Conservation (phyloP, 2,888 invertebrate species). For the Slavum lentiscoides region DNA sequence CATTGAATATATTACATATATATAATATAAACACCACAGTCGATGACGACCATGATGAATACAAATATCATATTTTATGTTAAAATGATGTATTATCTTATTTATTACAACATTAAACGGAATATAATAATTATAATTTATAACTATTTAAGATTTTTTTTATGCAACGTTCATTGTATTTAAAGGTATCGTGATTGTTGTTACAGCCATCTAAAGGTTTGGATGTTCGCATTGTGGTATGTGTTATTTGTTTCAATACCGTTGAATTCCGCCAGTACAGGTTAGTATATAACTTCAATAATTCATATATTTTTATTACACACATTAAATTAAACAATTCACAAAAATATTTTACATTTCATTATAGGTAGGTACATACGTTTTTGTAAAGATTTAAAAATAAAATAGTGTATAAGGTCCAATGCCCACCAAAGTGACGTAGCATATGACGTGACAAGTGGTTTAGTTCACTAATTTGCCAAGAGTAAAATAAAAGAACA, state of each 20-base stretch:
- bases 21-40: not conserved
- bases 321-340: not conserved
- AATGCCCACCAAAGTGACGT: no score
- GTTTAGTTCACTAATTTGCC: no score
- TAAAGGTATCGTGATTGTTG: slow-evolving; percentile 3
- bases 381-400: no score
- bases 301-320: slow-evolving; percentile 1
- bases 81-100: slow-evolving; percentile 12
- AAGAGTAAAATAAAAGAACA: no score
- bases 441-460: no score
- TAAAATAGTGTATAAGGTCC: no score
- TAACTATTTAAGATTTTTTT: not conserved
- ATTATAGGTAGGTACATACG: no score
- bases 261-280: not conserved
- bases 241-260: slow-evolving; percentile 5
- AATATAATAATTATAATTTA: slow-evolving; percentile 3
- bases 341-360: not conserved
- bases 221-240: slow-evolving; percentile 30
- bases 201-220: slow-evolving; percentile 41
- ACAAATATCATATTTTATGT: not conserved
- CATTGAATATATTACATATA: no score
- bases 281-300: slow-evolving; percentile 18
- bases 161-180: slow-evolving; percentile 11
- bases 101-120: not conserved
- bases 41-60: not conserved